Conservation (phyloP, 64 coral and sea anemone genomes). For the Porites australiensis region DNA sequence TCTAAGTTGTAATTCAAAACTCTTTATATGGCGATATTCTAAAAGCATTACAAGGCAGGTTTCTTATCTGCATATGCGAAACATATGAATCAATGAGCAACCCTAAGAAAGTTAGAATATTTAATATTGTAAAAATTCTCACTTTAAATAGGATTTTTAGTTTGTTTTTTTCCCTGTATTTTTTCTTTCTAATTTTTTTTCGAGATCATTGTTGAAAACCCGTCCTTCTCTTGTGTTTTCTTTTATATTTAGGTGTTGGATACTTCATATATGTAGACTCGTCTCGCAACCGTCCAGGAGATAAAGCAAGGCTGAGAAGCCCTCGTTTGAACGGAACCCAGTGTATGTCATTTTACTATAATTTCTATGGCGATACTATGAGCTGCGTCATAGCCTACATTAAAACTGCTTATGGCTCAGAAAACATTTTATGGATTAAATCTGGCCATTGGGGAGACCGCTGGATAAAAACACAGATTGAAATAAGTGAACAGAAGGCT, state of each 20-base stretch:
- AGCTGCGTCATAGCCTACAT: conserved; percentile 49
- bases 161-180: too few species aligned
- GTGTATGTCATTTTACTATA: conserved; percentile 73
- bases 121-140: too few species aligned
- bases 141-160: too few species aligned
- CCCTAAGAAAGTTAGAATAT: too few species aligned
- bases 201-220: too few species aligned
- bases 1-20: too few species aligned
- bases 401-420: not conserved
- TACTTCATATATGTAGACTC: conserved; percentile 55
- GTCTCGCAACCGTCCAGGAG: not conserved
- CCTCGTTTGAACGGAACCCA: conserved; percentile 38
- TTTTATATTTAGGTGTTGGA: conserved; percentile 14
- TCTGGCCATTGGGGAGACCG: conserved; percentile 60
- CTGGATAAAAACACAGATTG: conserved; percentile 54
- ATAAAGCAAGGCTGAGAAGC: conserved; percentile 53
- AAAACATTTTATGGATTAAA: conserved; percentile 50
- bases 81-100: too few species aligned
- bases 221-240: not conserved
- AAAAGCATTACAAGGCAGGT: too few species aligned
- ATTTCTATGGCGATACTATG: conserved; percentile 60
- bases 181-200: too few species aligned
- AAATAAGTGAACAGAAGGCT: conserved; percentile 2
- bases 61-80: too few species aligned
- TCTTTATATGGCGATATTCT: too few species aligned